Percentiles rank a stretch among this genome's conserved stretches.
Evolutionary conservation across 2,797 vertebrate genomes (phyloP).

Genomic region (Parambassis ranga): DNA sequence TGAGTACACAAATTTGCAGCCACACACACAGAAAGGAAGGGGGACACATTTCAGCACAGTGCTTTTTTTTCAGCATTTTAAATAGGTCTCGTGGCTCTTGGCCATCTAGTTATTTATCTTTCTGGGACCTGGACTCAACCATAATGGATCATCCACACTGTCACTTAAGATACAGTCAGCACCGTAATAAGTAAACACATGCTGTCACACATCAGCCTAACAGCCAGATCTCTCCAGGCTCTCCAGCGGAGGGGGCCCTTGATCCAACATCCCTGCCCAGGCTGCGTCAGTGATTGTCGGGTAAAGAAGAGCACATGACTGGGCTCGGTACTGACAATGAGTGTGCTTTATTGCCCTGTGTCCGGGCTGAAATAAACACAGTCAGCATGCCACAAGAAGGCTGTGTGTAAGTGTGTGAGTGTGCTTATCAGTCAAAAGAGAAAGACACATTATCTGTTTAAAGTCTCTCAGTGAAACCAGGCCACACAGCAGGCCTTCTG

Average conservation of each 20-base stretch:
- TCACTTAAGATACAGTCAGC: constrained; percentile 76
- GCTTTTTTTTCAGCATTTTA: constrained; percentile 47
- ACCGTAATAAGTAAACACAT: constrained; percentile 68
- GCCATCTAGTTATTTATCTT: constrained; percentile 77
- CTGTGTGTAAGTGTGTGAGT: constrained; percentile 33
- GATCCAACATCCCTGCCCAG: constrained; percentile 46
- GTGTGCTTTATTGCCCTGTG: constrained; percentile 65
- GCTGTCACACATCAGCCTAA: constrained; percentile 61
- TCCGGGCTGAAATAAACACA: constrained; percentile 71
- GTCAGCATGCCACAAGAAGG: constrained; percentile 60
- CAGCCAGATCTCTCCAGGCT: constrained; percentile 63
- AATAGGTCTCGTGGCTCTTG: constrained; percentile 61
- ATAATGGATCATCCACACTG: constrained; percentile 78
- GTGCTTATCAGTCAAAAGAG: constrained; percentile 57
- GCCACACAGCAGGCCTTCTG: constrained; percentile 71
- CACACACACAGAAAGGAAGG: constrained; percentile 1
- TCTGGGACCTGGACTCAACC: constrained; percentile 52
- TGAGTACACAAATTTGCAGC: neutral
- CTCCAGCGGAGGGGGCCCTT: constrained; percentile 64
- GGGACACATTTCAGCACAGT: neutral
- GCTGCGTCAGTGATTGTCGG: constrained; percentile 36
- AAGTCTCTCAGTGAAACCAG: constrained; percentile 61
- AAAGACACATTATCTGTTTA: constrained; percentile 77
- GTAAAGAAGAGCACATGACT: constrained; percentile 42
- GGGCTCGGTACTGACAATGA: constrained; percentile 52